These are phyloP conservation scores for Silurus meridionalis DNA, from an alignment of 2,113 vertebrate genomes.

Conservation along the genomic window DNA sequence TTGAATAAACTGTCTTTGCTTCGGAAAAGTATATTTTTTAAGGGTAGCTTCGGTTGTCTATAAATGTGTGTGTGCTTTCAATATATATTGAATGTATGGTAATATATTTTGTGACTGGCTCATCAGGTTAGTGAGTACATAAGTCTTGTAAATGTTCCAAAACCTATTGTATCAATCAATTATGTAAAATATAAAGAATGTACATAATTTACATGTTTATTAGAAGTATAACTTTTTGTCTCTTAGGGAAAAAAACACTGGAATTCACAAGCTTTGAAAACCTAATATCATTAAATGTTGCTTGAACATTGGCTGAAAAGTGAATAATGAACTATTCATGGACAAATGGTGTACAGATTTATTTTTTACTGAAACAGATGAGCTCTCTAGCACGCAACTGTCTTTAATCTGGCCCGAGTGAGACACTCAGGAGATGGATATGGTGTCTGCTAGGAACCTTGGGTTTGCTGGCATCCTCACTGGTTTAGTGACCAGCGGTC, in stretches of 20 bases:
- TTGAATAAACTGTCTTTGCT: constrained; percentile 24
- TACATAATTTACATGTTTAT: too few species aligned
- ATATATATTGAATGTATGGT: background rate
- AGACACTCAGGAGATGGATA: constrained; percentile 17
- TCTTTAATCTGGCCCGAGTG: background rate
- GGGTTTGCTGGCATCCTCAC: background rate
- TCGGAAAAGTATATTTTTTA: constrained; percentile 36
- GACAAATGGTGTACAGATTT: constrained; percentile 8
- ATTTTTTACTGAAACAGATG: background rate
- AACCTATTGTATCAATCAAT: background rate
- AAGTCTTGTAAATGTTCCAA: background rate
- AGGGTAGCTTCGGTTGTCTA: constrained; percentile 16
- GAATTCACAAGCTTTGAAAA: background rate
- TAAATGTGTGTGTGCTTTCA: background rate
- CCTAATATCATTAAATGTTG: background rate
- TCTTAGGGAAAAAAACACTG: background rate
- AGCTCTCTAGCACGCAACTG: background rate
- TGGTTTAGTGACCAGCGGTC: constrained; percentile 14
- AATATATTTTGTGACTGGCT: background rate
- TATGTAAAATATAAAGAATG: background rate
- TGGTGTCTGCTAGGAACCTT: constrained; percentile 6
- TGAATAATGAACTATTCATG: background rate
- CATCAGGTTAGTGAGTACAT: background rate
- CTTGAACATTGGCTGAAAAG: background rate
- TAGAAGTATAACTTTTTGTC: background rate